Percentiles rank a stretch among this genome's conserved stretches.
Evolutionary conservation across 1,140 invertebrate genomes (phyloP).

Genomic region (Diorhabda elongata): DNA sequence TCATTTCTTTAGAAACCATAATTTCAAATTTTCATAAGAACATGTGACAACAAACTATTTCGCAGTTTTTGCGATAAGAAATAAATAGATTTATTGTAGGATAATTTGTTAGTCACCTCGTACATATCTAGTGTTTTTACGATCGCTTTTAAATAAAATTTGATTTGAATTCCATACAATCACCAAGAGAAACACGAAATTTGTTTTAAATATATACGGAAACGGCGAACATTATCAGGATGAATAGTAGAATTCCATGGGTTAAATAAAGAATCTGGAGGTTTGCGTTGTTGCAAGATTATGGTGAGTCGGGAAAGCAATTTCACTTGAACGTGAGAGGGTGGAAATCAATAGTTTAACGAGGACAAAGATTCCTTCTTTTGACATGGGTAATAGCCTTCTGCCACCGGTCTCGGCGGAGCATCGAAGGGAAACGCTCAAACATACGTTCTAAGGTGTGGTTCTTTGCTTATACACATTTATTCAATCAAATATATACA

Average conservation of each 20-base stretch:
- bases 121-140: too few relatives aligned
- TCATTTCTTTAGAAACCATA: too few relatives aligned
- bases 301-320: conserved; percentile 20
- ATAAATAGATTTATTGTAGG: too few relatives aligned
- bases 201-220: too few relatives aligned
- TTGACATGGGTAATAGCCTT: conserved; percentile 18
- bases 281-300: conserved; percentile 23
- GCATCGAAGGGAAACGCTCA: background rate
- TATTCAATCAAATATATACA: background rate
- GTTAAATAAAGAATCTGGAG: conserved; percentile 24
- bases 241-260: conserved; percentile 23
- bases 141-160: too few relatives aligned
- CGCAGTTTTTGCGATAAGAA: too few relatives aligned
- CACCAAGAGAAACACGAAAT: too few relatives aligned
- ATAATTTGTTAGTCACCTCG: too few relatives aligned
- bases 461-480: background rate
- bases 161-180: too few relatives aligned
- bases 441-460: conserved; percentile 2
- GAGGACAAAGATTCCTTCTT: conserved; percentile 24
- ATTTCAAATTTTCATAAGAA: too few relatives aligned
- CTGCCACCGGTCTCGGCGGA: conserved; percentile 7
- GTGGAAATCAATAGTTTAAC: conserved; percentile 26
- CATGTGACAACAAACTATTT: too few relatives aligned
- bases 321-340: conserved; percentile 24
- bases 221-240: conserved; percentile 16